Evolutionary conservation across 2,113 vertebrate species (phyloP).

Genomic region (Recurvirostra avosetta): DNA sequence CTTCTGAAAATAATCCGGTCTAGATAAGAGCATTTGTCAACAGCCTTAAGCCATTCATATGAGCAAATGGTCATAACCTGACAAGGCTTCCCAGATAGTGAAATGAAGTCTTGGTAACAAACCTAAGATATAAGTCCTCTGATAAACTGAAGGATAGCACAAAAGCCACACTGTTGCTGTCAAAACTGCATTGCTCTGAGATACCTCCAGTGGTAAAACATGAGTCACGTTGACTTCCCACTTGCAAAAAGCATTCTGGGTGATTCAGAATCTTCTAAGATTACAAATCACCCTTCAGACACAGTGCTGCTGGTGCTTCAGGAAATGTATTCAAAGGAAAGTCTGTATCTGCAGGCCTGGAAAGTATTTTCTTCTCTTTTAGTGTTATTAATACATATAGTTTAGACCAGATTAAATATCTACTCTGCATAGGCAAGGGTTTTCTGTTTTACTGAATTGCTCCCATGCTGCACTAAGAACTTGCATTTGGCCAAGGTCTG

Average conservation of each 20-base stretch:
- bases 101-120: conserved; percentile 22
- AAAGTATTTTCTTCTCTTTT: not conserved
- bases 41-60: not conserved
- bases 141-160: not conserved
- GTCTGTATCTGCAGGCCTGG: not conserved
- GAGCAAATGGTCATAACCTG: conserved; percentile 14
- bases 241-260: not conserved
- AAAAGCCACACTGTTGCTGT: not conserved
- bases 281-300: not conserved
- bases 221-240: not conserved
- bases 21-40: not conserved
- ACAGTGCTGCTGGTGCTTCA: not conserved
- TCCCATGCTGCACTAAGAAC: not conserved
- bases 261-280: not conserved
- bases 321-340: not conserved
- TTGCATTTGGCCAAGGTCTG: not conserved
- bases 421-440: not conserved
- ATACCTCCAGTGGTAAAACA: not conserved
- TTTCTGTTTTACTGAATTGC: not conserved
- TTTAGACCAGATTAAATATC: not conserved
- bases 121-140: not conserved
- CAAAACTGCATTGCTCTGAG: not conserved
- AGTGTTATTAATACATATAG: not conserved
- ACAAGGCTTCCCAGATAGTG: not conserved
- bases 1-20: not conserved